Base-by-base conservation (phyloP, 2,888 invertebrate species). In the Tachina grossa region DNA sequence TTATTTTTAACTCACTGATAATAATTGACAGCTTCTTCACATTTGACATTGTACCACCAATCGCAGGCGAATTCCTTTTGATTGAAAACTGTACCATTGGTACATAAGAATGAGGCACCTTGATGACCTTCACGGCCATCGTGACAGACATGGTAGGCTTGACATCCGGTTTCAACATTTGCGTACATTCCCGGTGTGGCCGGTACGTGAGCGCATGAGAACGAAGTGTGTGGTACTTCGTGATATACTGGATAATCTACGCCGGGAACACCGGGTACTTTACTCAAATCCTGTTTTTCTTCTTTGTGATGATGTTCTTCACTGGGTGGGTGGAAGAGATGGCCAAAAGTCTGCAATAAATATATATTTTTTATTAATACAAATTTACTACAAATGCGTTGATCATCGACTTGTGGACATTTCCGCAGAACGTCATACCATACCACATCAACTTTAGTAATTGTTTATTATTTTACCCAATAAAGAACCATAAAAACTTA, bases 1-100 rank as follows among this genome's bases (percentile, higher is more conserved):
- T 43, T 57, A 16, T 2, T 16, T 49, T 68, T 53, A 59, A 90
- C 93, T 93, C 91, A 96, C 96, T 95, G 95, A 93, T 97, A 97
- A 85, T 95, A 94, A 49, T 94, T 93, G 4, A 94, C 94, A n/a
- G 97, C 96, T 84, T 96, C 94, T 6, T 95, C 95, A 89, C 97
- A 97, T 90, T 97, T 95, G 0, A 97, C 97, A 91, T 97, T 97
- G 94, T 97, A 97, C 97, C 97, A 97, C 97, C 97, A 97, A 91
- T 97, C 97, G 89, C 97, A 97, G 2, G 96, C 95, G 89, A 97
- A 97, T 90, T 97, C 96, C 86, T 95, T 95, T 90, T 97, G 97
- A 93, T 97, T 97, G 93, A 97, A 97, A 83, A 97, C 93, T 0
- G 97, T 97, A 1, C 97, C 97, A 89, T 97, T 97, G 71, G 96